Percentiles rank a stretch among this genome's conserved stretches.
Evolutionary conservation across 1,140 invertebrate genomes (phyloP).

Genomic region (Ostrea denselamellosa): DNA sequence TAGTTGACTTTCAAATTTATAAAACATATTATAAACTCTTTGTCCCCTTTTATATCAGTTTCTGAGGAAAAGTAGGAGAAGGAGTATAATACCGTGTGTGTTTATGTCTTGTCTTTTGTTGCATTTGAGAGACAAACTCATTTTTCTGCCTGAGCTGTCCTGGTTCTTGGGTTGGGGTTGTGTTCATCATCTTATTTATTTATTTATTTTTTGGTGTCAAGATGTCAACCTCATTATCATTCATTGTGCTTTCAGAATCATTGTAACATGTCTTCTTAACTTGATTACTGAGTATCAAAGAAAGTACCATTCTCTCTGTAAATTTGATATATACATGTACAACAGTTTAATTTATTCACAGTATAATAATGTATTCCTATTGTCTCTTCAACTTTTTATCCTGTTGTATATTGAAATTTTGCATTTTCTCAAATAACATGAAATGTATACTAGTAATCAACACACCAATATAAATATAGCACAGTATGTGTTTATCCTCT

Average conservation of each 20-base stretch:
- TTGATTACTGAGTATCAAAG: not conserved
- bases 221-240: too few species aligned
- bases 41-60: too few species aligned
- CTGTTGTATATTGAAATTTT: not conserved
- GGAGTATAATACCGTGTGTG: not conserved
- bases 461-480: not conserved
- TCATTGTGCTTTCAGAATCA: too few species aligned
- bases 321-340: not conserved
- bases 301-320: not conserved
- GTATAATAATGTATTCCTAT: not conserved
- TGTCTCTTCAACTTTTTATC: not conserved
- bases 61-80: not conserved
- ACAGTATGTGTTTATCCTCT: not conserved
- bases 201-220: not conserved
- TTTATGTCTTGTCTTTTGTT: not conserved
- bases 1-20: too few species aligned
- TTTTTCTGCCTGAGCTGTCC: constrained; percentile 1
- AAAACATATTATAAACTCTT: too few species aligned
- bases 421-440: not conserved
- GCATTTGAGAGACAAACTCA: not conserved
- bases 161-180: not conserved
- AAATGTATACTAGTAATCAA: not conserved
- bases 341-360: not conserved
- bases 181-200: not conserved
- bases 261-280: not conserved